These are phyloP conservation scores for Myiagra hebetior DNA, from an alignment of 2,113 vertebrate genomes.

Conservation along the genomic window DNA sequence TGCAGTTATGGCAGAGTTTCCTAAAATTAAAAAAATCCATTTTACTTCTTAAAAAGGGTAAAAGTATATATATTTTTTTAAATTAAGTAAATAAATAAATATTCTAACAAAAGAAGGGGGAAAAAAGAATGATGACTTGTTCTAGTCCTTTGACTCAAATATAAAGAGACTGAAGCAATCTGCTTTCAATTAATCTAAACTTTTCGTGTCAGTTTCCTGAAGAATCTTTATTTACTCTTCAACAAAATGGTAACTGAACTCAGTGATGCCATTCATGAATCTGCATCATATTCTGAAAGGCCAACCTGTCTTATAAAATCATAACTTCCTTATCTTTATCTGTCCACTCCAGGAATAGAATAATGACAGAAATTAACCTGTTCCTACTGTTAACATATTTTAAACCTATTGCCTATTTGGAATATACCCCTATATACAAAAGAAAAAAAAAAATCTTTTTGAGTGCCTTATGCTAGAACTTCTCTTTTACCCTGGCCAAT, in stretches of 20 bases:
- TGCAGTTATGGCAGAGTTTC: background rate
- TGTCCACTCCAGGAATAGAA: background rate
- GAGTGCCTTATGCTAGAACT: background rate
- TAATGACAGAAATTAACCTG: background rate
- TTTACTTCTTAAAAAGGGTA: background rate
- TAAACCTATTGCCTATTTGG: background rate
- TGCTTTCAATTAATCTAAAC: background rate
- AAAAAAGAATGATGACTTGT: background rate
- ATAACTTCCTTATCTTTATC: background rate
- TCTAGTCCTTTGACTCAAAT: background rate
- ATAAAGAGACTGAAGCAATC: background rate
- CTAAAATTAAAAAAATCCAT: background rate
- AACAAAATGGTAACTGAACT: background rate
- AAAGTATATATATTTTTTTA: accelerated
- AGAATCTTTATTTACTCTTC: background rate
- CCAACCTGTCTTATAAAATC: background rate
- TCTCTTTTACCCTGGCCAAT: background rate
- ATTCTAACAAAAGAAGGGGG: background rate
- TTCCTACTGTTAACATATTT: background rate
- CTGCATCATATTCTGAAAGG: background rate
- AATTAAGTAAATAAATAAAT: background rate
- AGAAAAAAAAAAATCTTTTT: background rate
- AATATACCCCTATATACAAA: background rate
- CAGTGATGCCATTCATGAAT: background rate
- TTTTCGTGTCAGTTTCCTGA: background rate